These are phyloP conservation scores for Chymomyza caudatula DNA, from an alignment of 2,888 invertebrate genomes.

Conservation along the genomic window DNA sequence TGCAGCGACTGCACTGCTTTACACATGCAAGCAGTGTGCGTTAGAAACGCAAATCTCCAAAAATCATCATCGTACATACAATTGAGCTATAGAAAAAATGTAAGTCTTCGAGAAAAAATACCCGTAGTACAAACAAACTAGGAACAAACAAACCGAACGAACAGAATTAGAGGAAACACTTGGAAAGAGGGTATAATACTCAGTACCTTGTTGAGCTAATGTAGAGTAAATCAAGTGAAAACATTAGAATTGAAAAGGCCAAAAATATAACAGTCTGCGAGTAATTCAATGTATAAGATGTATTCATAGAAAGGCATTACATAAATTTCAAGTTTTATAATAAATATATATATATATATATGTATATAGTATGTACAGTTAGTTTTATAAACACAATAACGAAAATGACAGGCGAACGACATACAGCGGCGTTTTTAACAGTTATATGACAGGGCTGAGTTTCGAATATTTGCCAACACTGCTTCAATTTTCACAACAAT, in stretches of 20 bases:
- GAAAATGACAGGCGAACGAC: neutral
- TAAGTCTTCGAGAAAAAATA: constrained; percentile 38
- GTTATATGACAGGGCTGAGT: neutral
- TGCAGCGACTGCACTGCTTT: neutral
- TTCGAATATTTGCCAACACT: neutral
- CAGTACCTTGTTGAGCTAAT: constrained; percentile 79
- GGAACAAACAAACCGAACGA: constrained; percentile 62
- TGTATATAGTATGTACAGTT: neutral
- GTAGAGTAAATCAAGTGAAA: constrained; percentile 79
- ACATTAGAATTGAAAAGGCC: constrained; percentile 79
- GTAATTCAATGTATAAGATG: constrained; percentile 58
- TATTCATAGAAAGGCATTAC: constrained; percentile 24
- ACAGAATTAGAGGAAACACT: constrained; percentile 33
- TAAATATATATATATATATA: constrained; percentile 1
- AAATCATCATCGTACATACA: constrained; percentile 32
- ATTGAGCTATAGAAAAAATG: constrained; percentile 19
- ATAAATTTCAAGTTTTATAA: neutral
- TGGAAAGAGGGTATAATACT: neutral
- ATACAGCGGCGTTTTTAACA: neutral
- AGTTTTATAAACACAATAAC: neutral
- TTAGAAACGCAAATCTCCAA: neutral
- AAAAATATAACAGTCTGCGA: constrained; percentile 79
- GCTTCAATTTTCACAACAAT: neutral
- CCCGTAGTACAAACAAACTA: constrained; percentile 15
- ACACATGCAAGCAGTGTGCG: neutral